A percentile compares a stretch with the other conserved stretches of the same genome.
phyloP scores from a whole-genome alignment of 2,113 vertebrate species.

The Orientallactaga bullata region DNA sequence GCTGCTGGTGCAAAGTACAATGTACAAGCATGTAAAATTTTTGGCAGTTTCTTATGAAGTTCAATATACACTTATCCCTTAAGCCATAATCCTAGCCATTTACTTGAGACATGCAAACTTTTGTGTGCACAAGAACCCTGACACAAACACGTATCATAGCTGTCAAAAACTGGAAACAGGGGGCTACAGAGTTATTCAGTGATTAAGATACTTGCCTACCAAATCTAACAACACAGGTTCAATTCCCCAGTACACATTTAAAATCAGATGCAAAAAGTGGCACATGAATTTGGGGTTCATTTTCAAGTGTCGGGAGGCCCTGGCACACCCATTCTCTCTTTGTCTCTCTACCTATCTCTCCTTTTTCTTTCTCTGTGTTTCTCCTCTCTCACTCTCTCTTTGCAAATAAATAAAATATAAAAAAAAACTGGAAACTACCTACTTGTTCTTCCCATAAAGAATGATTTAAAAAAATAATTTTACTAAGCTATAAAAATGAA shows the following conservation, averaged over 20 bases:
- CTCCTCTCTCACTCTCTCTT: too few species aligned
- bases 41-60: not conserved
- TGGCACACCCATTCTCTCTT: too few species aligned
- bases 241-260: too few species aligned
- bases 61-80: not conserved
- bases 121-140: not conserved
- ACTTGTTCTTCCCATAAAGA: not conserved
- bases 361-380: too few species aligned
- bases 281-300: too few species aligned
- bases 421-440: not conserved
- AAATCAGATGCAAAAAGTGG: too few species aligned
- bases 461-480: not conserved
- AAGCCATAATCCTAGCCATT: not conserved
- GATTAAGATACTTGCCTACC: too few species aligned
- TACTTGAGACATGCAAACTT: not conserved
- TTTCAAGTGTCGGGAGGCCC: too few species aligned
- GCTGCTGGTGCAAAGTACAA: not conserved
- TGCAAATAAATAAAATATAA: too few species aligned
- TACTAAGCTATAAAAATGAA: not conserved
- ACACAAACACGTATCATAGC: not conserved
- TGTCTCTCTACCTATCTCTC: too few species aligned
- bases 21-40: not conserved
- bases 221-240: too few species aligned
- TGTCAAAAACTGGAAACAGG: not conserved
- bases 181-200: too few species aligned